phyloP scores from a whole-genome alignment of 2,888 invertebrate species.

The Hirtodrosophila histrioides region DNA sequence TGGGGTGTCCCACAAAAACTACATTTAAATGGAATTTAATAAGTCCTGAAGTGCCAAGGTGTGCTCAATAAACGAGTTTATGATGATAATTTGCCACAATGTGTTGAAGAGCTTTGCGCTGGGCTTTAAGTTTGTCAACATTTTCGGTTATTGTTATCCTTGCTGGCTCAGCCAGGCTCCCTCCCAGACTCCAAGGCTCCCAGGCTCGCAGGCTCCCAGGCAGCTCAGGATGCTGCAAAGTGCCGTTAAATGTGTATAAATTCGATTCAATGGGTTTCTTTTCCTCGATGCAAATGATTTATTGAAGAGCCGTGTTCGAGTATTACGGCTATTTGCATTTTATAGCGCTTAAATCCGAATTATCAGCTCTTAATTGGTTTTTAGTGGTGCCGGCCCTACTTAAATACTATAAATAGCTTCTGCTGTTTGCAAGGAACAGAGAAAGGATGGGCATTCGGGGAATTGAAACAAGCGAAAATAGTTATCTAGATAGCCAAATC shows the following conservation, averaged over 20 bases:
- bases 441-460: too few relatives aligned
- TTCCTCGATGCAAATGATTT: constrained; percentile 14
- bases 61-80: constrained; percentile 55
- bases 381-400: not conserved
- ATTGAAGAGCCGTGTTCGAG: constrained; percentile 15
- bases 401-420: too few relatives aligned
- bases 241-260: constrained; percentile 25
- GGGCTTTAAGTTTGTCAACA: constrained; percentile 46
- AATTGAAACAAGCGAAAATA: too few relatives aligned
- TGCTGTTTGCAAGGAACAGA: too few relatives aligned
- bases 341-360: constrained; percentile 40
- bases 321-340: constrained; percentile 32
- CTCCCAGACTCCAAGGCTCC: not conserved
- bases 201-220: not conserved
- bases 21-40: constrained; percentile 59
- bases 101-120: constrained; percentile 41
- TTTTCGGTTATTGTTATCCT: constrained; percentile 14
- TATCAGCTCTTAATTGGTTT: constrained; percentile 42
- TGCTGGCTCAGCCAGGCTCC: not conserved
- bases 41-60: constrained; percentile 40
- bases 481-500: too few relatives aligned
- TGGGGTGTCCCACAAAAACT: constrained; percentile 11
- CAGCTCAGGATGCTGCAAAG: constrained; percentile 9
- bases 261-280: constrained; percentile 17
- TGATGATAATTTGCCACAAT: constrained; percentile 60